Base-by-base conservation (phyloP, 2,888 invertebrate genomes). In the Allolobophora icterica region DNA sequence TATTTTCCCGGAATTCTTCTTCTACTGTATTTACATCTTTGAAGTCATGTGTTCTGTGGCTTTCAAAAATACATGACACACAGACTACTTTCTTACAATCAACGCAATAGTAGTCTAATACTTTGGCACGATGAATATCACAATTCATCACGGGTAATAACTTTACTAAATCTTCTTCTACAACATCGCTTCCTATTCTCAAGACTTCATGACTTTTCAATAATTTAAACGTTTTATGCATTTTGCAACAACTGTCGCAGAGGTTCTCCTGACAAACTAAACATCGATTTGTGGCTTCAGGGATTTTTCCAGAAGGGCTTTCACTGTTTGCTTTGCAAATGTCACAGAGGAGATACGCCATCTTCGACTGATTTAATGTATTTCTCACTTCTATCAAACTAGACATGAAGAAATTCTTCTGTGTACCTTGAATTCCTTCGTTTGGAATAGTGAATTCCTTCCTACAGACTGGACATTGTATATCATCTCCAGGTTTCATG, bases 1-100 rank as follows among this genome's bases (percentile, higher is more conserved):
- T 71, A 1, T 5, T 71, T 5, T 71, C n/a, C 2, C 71, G 71
- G n/a, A 71, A 71, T 71, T 71, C 71, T 13, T n/a, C 71, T n/a
- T 30, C 71, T n/a, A 71, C n/a, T n/a, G 71, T n/a, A n/a, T n/a
- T n/a, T 71, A 71, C 71, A n/a, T 71, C 71, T n/a, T 71, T 71
- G 71, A 30, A 71, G n/a, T 71, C 71, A n/a, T 71, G 71, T 71
- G 71, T n/a, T 71, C 8, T 71, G 71, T 71, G 71, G 13, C 71
- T 71, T 71, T 71, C 71, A n/a, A 71, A 30, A 13, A 71, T 6
- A n/a, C 71, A 71, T n/a, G 71, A 71, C 6, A 71, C 71, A n/a
- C 71, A 71, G n/a, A 71, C 71, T n/a, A 71, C 71, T 71, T 71
- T 71, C 71, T 71, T 71, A 13, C 71, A 71, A n/a, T 71, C 71